Conservation (phyloP, 1,140 invertebrate species). For the Drosophila guanche region DNA sequence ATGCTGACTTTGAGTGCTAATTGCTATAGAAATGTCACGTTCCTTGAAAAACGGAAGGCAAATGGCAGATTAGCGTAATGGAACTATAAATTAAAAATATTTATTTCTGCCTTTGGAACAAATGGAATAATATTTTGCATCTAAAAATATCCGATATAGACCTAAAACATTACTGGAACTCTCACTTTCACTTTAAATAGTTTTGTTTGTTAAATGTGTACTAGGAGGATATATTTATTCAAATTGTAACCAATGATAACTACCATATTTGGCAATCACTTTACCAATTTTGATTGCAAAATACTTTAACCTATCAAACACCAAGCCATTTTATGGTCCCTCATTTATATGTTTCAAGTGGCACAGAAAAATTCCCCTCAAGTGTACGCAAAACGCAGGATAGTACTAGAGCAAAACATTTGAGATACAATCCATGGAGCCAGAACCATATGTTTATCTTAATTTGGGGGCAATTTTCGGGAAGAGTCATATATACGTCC, state of each 20-base stretch:
- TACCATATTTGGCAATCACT: not conserved
- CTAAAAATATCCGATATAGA: no score
- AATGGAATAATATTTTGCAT: no score
- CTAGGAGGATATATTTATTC: not conserved
- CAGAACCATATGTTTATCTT: slow-evolving; percentile 39
- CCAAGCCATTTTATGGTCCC: slow-evolving; percentile 7
- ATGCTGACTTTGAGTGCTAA: slow-evolving; percentile 26
- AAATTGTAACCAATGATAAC: not conserved
- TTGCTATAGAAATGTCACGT: slow-evolving; percentile 38
- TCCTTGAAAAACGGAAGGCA: not conserved
- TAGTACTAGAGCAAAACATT: not conserved
- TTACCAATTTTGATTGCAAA: slow-evolving; percentile 12
- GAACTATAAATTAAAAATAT: not conserved
- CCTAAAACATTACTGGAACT: no score
- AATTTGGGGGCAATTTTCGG: slow-evolving; percentile 31
- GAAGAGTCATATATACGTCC: not conserved
- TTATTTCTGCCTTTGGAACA: not conserved
- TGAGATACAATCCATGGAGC: slow-evolving; percentile 12
- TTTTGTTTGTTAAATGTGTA: not conserved
- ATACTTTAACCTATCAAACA: slow-evolving; percentile 33
- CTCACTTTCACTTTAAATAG: no score
- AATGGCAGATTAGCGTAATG: slow-evolving; percentile 5
- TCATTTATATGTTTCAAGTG: slow-evolving; percentile 27
- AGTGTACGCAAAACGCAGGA: slow-evolving; percentile 19
- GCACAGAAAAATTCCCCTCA: slow-evolving; percentile 16